A percentile compares a stretch with the other conserved stretches of the same genome.
Evolutionary conservation across 2,888 invertebrate genomes (phyloP).

Genomic region (Rutpela maculata): DNA sequence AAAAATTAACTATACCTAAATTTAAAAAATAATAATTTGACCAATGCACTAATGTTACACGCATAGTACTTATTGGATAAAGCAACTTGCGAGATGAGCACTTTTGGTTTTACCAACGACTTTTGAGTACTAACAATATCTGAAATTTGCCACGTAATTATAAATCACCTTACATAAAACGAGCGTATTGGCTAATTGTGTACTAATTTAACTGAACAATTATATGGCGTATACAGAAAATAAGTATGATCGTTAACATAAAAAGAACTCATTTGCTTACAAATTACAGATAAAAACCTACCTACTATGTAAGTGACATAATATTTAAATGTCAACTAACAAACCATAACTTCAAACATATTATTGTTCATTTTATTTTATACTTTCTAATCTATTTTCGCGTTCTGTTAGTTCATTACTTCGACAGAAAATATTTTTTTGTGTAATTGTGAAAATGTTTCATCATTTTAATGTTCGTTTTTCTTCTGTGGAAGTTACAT

Average conservation of each 20-base stretch:
- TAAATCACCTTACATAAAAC: neutral
- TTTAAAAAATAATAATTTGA: no score
- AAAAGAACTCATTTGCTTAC: neutral
- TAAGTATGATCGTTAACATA: neutral
- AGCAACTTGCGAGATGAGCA: no score
- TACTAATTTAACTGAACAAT: neutral
- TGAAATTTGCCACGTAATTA: neutral
- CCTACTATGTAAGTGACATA: neutral
- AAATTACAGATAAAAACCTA: neutral
- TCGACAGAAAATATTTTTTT: neutral
- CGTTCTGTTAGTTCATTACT: neutral
- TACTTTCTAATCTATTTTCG: neutral
- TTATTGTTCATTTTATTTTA: neutral
- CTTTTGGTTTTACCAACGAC: no score
- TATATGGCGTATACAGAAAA: neutral
- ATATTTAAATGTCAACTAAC: neutral
- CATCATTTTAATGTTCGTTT: neutral
- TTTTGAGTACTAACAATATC: no score
- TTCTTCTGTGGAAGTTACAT: neutral
- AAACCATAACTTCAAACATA: neutral
- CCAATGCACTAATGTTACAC: no score
- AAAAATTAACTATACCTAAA: no score
- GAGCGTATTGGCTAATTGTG: neutral
- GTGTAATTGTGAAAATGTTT: neutral
- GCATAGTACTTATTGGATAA: no score